phyloP scores from a whole-genome alignment of 2,888 invertebrate genomes.

The Steinernema scapterisci region DNA sequence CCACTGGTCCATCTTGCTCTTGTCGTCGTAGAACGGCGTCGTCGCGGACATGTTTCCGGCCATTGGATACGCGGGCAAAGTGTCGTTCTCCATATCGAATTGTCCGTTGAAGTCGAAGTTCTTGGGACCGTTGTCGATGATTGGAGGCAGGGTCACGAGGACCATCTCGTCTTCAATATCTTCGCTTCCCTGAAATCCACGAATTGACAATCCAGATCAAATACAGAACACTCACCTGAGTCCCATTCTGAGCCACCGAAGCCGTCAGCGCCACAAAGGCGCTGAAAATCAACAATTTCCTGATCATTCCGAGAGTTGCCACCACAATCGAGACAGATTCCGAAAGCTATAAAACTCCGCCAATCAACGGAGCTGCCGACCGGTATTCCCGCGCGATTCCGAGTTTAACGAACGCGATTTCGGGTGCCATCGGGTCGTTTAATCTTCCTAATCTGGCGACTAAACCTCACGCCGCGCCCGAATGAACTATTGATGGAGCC shows the following conservation, averaged over 20 bases:
- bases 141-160: not conserved
- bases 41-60: not conserved
- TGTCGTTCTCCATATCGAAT: not conserved
- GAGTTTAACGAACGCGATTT: not conserved
- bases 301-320: not conserved
- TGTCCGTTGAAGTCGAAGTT: not conserved
- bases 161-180: not conserved
- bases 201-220: too few species aligned
- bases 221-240: too few species aligned
- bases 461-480: not conserved
- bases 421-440: not conserved
- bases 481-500: not conserved
- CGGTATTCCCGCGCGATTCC: conserved; percentile 9
- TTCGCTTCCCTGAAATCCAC: not conserved
- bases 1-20: conserved; percentile 11
- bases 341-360: not conserved
- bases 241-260: not conserved
- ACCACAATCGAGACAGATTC: not conserved
- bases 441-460: not conserved
- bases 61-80: not conserved
- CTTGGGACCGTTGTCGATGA: not conserved
- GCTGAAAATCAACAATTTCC: not conserved
- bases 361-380: not conserved
- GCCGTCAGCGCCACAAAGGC: not conserved
- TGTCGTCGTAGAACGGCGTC: not conserved